phyloP scores from a whole-genome alignment of 1,140 invertebrate genomes.

The Zaprionus kolodkinae region DNA sequence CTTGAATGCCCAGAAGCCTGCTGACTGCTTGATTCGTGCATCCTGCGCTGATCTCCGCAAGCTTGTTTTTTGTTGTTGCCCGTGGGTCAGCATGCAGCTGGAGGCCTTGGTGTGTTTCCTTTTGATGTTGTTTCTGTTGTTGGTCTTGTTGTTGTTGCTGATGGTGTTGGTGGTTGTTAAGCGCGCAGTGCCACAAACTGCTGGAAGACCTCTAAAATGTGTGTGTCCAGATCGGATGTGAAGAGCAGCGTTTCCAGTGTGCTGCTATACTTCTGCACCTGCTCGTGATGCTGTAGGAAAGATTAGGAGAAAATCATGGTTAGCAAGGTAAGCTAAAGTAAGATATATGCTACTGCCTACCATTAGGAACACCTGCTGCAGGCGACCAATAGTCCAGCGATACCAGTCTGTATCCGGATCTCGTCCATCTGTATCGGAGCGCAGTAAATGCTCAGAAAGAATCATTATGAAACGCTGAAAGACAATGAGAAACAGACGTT shows the following conservation, averaged over 20 bases:
- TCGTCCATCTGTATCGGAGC: conserved; percentile 95
- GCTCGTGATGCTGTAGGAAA: conserved; percentile 94
- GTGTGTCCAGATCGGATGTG: conserved; percentile 97
- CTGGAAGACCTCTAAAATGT: conserved; percentile 98
- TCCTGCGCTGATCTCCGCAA: not conserved
- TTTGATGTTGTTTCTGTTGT: not conserved
- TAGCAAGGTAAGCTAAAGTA: too few relatives aligned
- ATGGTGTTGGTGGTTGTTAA: conserved; percentile 34
- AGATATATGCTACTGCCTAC: conserved; percentile 85
- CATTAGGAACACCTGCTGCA: conserved; percentile 97
- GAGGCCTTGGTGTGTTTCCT: conserved; percentile 5
- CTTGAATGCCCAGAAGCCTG: not conserved
- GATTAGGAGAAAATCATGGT: not conserved
- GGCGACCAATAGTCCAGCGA: conserved; percentile 96
- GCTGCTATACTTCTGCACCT: conserved; percentile 98
- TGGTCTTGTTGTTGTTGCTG: not conserved
- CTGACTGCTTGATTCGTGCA: not conserved
- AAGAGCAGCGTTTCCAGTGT: conserved; percentile 97
- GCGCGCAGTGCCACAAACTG: conserved; percentile 92
- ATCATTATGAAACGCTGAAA: conserved; percentile 99
- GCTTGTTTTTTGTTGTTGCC: not conserved
- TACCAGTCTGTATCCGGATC: conserved; percentile 99
- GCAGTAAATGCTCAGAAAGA: conserved; percentile 96
- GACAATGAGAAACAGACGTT: conserved; percentile 98
- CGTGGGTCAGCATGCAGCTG: not conserved